Percentiles rank a stretch among this genome's conserved stretches.
Evolutionary conservation across 2,888 invertebrate genomes (phyloP).

Genomic region (Rotaria sp.): DNA sequence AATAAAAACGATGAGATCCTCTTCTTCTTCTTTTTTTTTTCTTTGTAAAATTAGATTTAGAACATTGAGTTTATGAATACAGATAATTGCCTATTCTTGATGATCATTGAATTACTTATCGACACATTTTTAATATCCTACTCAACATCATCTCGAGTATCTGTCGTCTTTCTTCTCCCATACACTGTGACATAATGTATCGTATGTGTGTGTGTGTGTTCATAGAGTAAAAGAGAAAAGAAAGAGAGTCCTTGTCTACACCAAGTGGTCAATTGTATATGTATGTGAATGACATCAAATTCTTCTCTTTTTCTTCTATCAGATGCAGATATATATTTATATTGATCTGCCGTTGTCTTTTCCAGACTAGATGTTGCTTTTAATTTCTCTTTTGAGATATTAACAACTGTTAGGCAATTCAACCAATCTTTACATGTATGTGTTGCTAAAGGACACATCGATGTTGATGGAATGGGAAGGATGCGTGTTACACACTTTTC

Average conservation of each 20-base stretch:
- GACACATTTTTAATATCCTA: constrained; percentile 7
- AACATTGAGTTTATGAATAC: neutral
- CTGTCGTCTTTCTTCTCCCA: neutral
- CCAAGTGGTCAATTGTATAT: neutral
- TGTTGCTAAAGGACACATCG: neutral
- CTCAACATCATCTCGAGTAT: constrained; percentile 4
- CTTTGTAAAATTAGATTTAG: neutral
- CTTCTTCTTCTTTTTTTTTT: neutral
- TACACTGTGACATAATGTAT: neutral
- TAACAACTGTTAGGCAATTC: neutral
- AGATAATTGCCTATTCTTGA: constrained; percentile 7
- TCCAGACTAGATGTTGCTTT: neutral
- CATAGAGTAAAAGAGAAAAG: neutral
- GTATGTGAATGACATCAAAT: neutral
- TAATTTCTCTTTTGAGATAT: constrained; percentile 5
- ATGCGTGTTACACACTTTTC: constrained; percentile 24
- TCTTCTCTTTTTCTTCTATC: neutral
- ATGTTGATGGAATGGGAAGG: constrained; percentile 16
- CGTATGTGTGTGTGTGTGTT: neutral
- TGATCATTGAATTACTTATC: constrained; percentile 18
- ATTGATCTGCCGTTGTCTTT: neutral
- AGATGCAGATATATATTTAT: neutral
- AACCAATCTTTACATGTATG: neutral
- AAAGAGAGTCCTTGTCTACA: neutral
- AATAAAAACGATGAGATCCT: neutral